These are phyloP conservation scores for Hermetia illucens DNA, from an alignment of 1,140 invertebrate species.

Conservation along the genomic window DNA sequence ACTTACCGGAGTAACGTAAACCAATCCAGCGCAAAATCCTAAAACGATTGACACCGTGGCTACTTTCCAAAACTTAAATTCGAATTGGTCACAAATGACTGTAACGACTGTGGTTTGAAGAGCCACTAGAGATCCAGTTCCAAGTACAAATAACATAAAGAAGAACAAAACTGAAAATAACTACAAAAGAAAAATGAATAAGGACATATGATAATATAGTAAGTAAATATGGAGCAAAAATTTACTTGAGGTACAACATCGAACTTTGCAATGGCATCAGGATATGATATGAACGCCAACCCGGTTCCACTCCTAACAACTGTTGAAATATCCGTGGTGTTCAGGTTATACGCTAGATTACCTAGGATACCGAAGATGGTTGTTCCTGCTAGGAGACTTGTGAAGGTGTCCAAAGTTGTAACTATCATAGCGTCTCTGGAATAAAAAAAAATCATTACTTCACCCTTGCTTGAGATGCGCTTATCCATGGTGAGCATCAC, in stretches of 20 bases:
- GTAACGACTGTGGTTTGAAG: slow-evolving; percentile 51
- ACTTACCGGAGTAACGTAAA: slow-evolving; percentile 66
- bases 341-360: slow-evolving; percentile 44
- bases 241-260: slow-evolving; percentile 60
- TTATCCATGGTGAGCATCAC: no score
- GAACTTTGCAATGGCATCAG: slow-evolving; percentile 76
- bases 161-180: slow-evolving; percentile 81
- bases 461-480: slow-evolving; percentile 69
- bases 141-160: slow-evolving; percentile 73
- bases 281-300: slow-evolving; percentile 76
- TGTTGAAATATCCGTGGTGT: slow-evolving; percentile 35
- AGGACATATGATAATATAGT: slow-evolving; percentile 2
- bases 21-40: slow-evolving; percentile 53
- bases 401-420: slow-evolving; percentile 53
- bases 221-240: slow-evolving; percentile 15
- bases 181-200: slow-evolving; percentile 37
- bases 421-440: slow-evolving; percentile 55
- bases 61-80: slow-evolving; percentile 46
- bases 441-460: slow-evolving; percentile 45
- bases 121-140: slow-evolving; percentile 58
- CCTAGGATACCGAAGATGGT: slow-evolving; percentile 72
- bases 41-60: slow-evolving; percentile 39
- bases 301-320: slow-evolving; percentile 53
- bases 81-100: slow-evolving; percentile 55
- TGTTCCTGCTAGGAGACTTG: slow-evolving; percentile 62